Conservation (phyloP, 2,888 invertebrate genomes). For the Amaurobius ferox region DNA sequence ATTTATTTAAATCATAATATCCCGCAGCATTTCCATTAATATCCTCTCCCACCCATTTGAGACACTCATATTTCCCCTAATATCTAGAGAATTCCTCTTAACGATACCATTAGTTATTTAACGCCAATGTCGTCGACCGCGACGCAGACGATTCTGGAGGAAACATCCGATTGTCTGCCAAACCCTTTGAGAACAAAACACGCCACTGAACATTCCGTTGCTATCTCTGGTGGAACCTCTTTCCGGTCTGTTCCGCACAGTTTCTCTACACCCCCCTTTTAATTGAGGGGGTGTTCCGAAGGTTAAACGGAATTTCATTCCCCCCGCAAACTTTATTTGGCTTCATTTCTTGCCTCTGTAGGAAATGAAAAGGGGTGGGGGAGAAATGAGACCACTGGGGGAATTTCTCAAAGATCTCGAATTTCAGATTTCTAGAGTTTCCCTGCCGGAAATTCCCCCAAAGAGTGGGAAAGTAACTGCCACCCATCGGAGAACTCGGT, state of each 20-base stretch:
- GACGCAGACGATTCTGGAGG: not conserved
- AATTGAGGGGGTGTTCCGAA: slow-evolving; percentile 3
- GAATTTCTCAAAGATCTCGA: not conserved
- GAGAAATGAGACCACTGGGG: not conserved
- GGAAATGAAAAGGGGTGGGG: not conserved
- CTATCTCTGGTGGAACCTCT: not conserved
- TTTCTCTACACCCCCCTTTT: not conserved
- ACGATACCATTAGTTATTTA: not conserved
- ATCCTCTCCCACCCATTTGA: too few species aligned
- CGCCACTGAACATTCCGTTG: not conserved
- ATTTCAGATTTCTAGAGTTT: slow-evolving; percentile 13
- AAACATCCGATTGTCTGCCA: not conserved
- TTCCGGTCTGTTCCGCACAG: not conserved
- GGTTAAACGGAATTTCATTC: slow-evolving; percentile 5
- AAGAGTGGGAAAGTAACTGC: not conserved
- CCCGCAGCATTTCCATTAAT: too few species aligned
- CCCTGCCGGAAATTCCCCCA: not conserved
- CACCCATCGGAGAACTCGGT: not conserved
- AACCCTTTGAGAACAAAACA: slow-evolving; percentile 16
- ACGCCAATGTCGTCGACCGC: not conserved
- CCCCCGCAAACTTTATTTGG: not conserved
- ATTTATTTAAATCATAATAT: too few species aligned
- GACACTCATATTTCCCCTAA: not conserved
- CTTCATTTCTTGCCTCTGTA: not conserved
- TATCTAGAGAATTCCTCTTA: not conserved